phyloP scores from a whole-genome alignment of 2,888 invertebrate genomes.

The Ecdyonurus torrentis region DNA sequence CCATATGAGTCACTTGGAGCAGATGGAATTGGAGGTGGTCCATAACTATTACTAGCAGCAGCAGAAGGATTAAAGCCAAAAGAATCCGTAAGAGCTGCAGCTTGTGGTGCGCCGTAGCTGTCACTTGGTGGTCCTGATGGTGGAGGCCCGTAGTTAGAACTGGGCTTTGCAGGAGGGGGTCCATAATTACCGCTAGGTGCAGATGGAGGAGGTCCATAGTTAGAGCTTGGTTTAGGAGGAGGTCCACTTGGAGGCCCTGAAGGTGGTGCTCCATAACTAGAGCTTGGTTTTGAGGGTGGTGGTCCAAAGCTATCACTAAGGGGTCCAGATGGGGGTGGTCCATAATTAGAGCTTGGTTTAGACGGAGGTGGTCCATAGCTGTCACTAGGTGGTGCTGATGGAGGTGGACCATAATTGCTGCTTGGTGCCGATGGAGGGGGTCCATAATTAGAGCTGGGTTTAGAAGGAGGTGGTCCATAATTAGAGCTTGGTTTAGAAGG shows the following conservation, averaged over 20 bases:
- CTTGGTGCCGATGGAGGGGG: conserved; percentile 24
- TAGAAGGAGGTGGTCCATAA: conserved; percentile 24
- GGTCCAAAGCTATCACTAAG: conserved; percentile 11
- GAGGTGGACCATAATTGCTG: conserved; percentile 12
- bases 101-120: conserved; percentile 9
- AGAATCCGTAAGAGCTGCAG: conserved; percentile 8
- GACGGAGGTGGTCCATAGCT: conserved; percentile 26
- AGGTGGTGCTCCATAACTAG: conserved; percentile 12
- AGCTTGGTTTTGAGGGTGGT: conserved; percentile 8
- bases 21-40: conserved; percentile 29
- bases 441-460: conserved; percentile 18
- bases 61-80: conserved; percentile 14
- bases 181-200: neutral
- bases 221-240: conserved; percentile 5
- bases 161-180: conserved; percentile 13
- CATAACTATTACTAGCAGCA: conserved; percentile 22
- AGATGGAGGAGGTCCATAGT: conserved; percentile 2
- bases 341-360: conserved; percentile 16
- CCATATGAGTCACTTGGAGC: conserved; percentile 6
- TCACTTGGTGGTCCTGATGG: conserved; percentile 12
- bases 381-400: conserved; percentile 32
- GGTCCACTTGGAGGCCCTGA: conserved; percentile 30
- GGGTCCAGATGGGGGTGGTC: conserved; percentile 13
- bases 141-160: conserved; percentile 15
- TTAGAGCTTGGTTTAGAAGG: conserved; percentile 13